Percentiles rank a stretch among this genome's conserved stretches.
Conservation (phyloP, 1,140 invertebrate species). For the Hydropsyche tenuis region DNA sequence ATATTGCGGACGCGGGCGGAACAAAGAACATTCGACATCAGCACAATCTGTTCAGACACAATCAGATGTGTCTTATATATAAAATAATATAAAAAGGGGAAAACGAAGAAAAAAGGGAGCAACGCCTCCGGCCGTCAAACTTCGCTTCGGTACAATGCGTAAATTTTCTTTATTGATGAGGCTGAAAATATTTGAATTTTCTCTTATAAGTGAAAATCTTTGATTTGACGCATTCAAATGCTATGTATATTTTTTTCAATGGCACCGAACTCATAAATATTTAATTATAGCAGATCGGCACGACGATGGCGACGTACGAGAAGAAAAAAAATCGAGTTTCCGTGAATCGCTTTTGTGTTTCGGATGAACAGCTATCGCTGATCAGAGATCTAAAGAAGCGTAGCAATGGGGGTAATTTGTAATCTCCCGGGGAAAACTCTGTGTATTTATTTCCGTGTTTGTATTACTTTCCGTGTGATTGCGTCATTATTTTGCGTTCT, state of each 20-base stretch:
- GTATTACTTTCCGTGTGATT: constrained; percentile 9
- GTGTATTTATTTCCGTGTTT: constrained; percentile 15
- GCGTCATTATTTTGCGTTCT: background rate
- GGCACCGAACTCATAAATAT: constrained; percentile 24
- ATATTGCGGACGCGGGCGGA: background rate
- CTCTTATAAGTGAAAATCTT: background rate
- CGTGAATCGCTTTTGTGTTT: background rate
- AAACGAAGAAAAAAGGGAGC: background rate
- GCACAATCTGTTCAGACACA: constrained; percentile 29
- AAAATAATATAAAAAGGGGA: constrained; percentile 22
- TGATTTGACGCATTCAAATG: constrained; percentile 24
- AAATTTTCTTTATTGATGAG: constrained; percentile 33
- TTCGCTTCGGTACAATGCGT: constrained; percentile 22
- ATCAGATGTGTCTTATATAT: constrained; percentile 19
- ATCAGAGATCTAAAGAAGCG: constrained; percentile 14
- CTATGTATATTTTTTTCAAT: background rate
- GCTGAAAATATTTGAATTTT: constrained; percentile 4
- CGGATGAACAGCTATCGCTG: constrained; percentile 11
- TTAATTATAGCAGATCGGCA: constrained; percentile 8
- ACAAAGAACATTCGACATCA: constrained; percentile 20
- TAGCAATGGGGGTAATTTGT: constrained; percentile 22
- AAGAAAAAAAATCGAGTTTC: background rate
- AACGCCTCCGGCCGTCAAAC: background rate
- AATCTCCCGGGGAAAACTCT: constrained; percentile 15
- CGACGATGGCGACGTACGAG: background rate